Evolutionary conservation across 2,113 vertebrate genomes (phyloP).

Genomic region (Aplodontia rufa): DNA sequence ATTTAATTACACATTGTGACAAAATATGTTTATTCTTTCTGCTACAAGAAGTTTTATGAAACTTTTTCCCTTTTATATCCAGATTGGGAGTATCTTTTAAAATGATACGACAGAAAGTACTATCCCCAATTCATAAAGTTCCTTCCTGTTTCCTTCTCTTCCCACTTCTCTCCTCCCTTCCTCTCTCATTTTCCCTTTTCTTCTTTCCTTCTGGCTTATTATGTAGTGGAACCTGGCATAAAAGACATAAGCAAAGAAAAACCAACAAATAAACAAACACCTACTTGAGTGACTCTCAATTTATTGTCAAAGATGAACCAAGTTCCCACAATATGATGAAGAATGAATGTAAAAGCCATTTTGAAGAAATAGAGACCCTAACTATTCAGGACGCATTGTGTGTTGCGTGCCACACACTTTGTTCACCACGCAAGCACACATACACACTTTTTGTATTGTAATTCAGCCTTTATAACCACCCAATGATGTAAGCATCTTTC

Average conservation of each 20-base stretch:
- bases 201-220: neutral
- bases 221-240: neutral
- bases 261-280: neutral
- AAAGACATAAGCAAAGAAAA: neutral
- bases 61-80: neutral
- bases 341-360: neutral
- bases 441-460: too few relatives aligned
- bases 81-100: conserved; percentile 27
- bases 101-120: neutral
- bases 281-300: neutral
- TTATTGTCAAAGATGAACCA: neutral
- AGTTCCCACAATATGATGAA: neutral
- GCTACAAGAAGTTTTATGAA: conserved; percentile 32
- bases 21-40: conserved; percentile 66
- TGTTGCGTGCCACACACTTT: neutral
- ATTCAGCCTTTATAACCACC: neutral
- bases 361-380: neutral
- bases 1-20: conserved; percentile 50
- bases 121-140: neutral
- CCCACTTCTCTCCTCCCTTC: too few relatives aligned
- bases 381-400: neutral
- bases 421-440: too few relatives aligned
- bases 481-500: neutral
- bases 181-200: fast-evolving
- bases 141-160: neutral